Base-by-base conservation (phyloP, 2,888 invertebrate genomes). In the Drosophila incognita region DNA sequence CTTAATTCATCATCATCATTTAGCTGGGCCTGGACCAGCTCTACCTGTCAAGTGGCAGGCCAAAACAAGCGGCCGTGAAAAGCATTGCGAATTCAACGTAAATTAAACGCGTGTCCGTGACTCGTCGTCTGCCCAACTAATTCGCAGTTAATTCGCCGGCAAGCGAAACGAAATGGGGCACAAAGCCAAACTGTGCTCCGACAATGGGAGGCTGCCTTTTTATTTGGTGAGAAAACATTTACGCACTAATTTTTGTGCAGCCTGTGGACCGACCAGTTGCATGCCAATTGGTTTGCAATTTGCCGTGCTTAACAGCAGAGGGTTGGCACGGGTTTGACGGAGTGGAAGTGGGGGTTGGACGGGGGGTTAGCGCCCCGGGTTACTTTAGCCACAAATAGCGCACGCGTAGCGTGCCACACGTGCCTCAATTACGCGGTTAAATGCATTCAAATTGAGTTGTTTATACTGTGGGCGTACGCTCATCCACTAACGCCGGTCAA, bases 351-450 rank as follows among this genome's bases (percentile, higher is more conserved):
- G 13, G 31, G 63, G 18, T n/a, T 5, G 8, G 24, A 2, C 18
- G 56, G 46, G 52, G 33, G 42, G 38, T 48, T 52, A 35, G 69
- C 68, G 73, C 73, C 66, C 69, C 70, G 74, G 79, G 76, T 78
- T 74, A 74, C 67, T 71, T 69, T 69, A 46, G 86, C 90, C 89
- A 72, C 91, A 90, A 91, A 90, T 90, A 90, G 90, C 87, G 87
- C 90, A 89, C 90, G 90, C 80, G 90, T 90, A 72, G 72, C 82
- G 79, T 61, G 74, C 75, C 83, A 79, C 92, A 92, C 92, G 92
- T 92, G 92, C 80, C 84, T 71, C 92, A 92, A 92, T 92, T 92
- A 92, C 91, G 92, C 91, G 92, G 92, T 92, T 92, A 92, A 92
- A 91, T 92, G 92, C 90, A 91, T 92, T 90, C 92, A 91, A 92